Percentiles rank a stretch among this genome's conserved stretches.
phyloP scores from a whole-genome alignment of 2,113 vertebrate species.

The Nannospalax galili region DNA sequence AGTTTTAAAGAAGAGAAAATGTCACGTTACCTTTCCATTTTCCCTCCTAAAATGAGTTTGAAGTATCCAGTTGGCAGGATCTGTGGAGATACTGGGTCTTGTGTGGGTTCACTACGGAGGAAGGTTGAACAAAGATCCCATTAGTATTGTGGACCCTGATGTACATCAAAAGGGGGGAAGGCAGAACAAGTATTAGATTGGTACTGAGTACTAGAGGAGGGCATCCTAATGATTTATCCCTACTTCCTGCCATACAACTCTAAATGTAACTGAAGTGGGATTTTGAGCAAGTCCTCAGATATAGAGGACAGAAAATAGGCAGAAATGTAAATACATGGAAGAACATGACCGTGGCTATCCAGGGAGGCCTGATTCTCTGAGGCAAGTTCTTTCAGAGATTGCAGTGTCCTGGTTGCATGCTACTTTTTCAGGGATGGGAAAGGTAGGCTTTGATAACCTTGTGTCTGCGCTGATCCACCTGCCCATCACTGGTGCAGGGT shows the following conservation, averaged over 20 bases:
- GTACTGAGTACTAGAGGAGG: background rate
- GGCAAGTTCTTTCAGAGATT: background rate
- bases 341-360: too few species aligned
- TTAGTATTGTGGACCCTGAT: too few species aligned
- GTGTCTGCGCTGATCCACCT: background rate
- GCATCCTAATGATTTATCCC: background rate
- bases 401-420: background rate
- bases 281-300: background rate
- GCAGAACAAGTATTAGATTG: background rate
- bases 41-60: background rate
- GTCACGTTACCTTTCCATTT: background rate
- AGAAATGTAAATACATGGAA: background rate
- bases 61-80: too few species aligned
- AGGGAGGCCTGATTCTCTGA: background rate
- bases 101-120: too few species aligned
- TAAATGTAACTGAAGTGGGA: background rate
- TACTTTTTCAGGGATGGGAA: background rate
- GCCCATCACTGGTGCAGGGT: background rate
- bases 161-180: background rate
- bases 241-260: background rate
- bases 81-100: too few species aligned
- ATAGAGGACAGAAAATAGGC: background rate
- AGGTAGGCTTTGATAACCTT: background rate
- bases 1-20: background rate
- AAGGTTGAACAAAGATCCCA: too few species aligned